Percentiles rank a stretch among this genome's conserved stretches.
Evolutionary conservation across 2,113 vertebrate species (phyloP).

Genomic region (Hippocampus mohnikei): DNA sequence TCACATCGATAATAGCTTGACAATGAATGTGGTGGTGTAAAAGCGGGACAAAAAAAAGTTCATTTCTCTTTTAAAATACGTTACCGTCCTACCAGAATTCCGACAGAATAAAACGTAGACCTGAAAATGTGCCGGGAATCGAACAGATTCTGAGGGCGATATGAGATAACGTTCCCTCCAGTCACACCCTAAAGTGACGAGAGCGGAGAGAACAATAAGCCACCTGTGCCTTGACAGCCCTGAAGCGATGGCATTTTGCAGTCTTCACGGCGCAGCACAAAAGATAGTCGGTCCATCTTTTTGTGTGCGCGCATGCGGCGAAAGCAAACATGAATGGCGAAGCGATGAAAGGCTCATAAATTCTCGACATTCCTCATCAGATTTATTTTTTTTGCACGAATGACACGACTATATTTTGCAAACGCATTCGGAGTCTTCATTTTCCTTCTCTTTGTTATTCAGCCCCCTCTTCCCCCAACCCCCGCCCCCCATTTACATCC

Average conservation of each 20-base stretch:
- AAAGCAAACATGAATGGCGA: conserved; percentile 25
- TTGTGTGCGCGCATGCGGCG: conserved; percentile 4
- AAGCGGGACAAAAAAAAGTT: background rate
- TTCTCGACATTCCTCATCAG: conserved; percentile 49
- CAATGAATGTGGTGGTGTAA: background rate
- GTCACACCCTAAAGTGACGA: conserved; percentile 47
- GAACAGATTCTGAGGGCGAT: conserved; percentile 36
- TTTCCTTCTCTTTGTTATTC: background rate
- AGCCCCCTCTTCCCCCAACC: background rate
- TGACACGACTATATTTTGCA: conserved; percentile 31
- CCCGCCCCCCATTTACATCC: background rate
- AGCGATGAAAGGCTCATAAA: conserved; percentile 57
- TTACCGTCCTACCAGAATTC: too few species aligned
- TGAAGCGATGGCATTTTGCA: conserved; percentile 63
- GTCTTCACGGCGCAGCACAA: conserved; percentile 37
- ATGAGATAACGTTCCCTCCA: conserved; percentile 33
- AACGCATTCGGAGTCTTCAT: conserved; percentile 40
- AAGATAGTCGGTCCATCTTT: conserved; percentile 14
- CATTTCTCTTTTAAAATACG: background rate
- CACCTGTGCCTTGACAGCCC: conserved; percentile 59
- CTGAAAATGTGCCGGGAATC: conserved; percentile 37
- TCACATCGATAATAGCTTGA: background rate
- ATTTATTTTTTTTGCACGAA: background rate
- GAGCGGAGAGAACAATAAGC: conserved; percentile 62
- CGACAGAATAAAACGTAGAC: conserved; percentile 6